These are phyloP conservation scores for Buceros bicornis DNA, from an alignment of 2,797 vertebrate genomes.

Conservation along the genomic window DNA sequence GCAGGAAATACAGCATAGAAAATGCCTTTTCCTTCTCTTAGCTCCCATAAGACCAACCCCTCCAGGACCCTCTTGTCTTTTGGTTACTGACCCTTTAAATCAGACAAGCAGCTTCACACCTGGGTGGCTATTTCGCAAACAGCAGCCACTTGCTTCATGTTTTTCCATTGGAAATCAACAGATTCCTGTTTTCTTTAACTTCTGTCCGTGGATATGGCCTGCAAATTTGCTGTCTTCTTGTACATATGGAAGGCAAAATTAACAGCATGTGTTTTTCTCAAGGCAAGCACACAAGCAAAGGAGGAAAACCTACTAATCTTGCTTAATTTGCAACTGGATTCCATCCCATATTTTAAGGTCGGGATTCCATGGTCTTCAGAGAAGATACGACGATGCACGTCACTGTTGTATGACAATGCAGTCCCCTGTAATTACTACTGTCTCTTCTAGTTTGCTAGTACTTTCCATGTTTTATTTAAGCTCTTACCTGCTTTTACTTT, in stretches of 20 bases:
- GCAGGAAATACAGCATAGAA: not conserved
- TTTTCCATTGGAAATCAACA: slow-evolving; percentile 2
- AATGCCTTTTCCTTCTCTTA: not conserved
- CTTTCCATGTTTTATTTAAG: not conserved
- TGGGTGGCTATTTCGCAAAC: not conserved
- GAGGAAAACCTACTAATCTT: slow-evolving; percentile 32
- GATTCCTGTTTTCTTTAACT: not conserved
- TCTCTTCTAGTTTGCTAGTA: not conserved
- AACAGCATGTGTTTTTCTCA: slow-evolving; percentile 39
- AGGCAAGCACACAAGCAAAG: slow-evolving; percentile 19
- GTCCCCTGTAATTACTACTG: not conserved
- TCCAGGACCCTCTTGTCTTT: not conserved
- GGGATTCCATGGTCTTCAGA: slow-evolving; percentile 4
- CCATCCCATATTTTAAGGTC: slow-evolving; percentile 17
- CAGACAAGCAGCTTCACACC: not conserved
- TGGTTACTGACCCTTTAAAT: not conserved
- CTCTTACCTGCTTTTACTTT: not conserved
- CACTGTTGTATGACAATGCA: not conserved
- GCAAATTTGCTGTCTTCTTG: slow-evolving; percentile 8
- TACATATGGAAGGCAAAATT: slow-evolving; percentile 31
- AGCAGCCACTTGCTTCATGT: not conserved
- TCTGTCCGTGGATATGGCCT: not conserved
- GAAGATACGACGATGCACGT: not conserved
- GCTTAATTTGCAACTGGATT: slow-evolving; percentile 40
- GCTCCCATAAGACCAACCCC: not conserved